Evolutionary conservation across 2,888 invertebrate genomes (phyloP), one percentile per base, ranked within the genome.

Genomic region (Drosophila testacea): DNA sequence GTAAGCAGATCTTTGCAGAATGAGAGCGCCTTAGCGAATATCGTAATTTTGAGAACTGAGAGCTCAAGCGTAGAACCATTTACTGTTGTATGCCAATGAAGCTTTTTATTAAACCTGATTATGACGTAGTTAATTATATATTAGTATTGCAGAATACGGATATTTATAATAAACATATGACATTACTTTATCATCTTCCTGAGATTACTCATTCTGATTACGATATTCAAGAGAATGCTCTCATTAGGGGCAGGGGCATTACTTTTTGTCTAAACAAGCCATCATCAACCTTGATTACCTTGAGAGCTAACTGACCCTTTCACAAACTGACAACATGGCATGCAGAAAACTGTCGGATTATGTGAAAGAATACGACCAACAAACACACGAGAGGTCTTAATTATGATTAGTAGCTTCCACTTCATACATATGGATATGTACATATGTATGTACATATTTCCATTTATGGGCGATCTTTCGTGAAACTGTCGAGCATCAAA

Each of bases 241-340:
- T 50, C 83, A 88, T 83, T 85, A 82, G 55, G 85, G 82, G 59
- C 70, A 82, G 55, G 85, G 82, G 59, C 70, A 81, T 62, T 50
- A 68, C 59, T 81, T 67, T 72, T 69, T 63, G 27, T 38, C 56
- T 48, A 56, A 56, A 61, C 51, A 65, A 70, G 55, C 42, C 63
- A 65, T 69, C 68, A 79, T 79, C 82, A 73, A 70, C 71, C 85
- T 88, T 69, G 85, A 83, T 83, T 88, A 63, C 79, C 79, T 84
- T 84, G 85, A 64, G 52, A 57, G 51, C 52, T 46, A 44, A 78
- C 64, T 76, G 84, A 73, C 72, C 88, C 81, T 81, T 77, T 61
- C 54, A 28, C 27, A 41, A 55, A 34, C 42, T 22, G 13, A 59
- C 64, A 46, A 16, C 38, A 38, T 57, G 36, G 48, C 50, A 42